Base-by-base conservation (phyloP, 2,113 vertebrate species). In the Steatornis caripensis region DNA sequence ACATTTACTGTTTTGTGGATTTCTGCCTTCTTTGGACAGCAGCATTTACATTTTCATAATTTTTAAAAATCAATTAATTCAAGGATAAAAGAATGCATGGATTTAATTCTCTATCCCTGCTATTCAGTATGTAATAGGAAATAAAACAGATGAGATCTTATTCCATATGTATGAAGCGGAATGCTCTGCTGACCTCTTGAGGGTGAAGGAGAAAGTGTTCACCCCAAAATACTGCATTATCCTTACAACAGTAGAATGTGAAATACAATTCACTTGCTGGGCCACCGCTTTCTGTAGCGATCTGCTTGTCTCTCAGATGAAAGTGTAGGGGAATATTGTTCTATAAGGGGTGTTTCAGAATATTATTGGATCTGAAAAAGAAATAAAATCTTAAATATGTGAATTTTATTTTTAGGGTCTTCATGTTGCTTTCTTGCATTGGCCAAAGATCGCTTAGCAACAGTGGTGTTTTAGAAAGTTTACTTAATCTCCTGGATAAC, bases 371-470 rank as follows among this genome's bases (percentile, higher is more conserved):
- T 83, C 64, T 70, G 54, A 51, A 93, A 89, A 93, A 62, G 10
- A 89, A 80, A 87, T 69, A 37, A 81, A 61, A 34, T 71, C 39
- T 95, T 90, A 90, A 89, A 93, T 64, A 61, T 91, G 60, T 89
- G 27, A 53, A 89, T 96, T 96, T 95, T 93, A 24, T 93, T 97
- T 97, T 91, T 97, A 99, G 99, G 95, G 99, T 99, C 85, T 99
- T 99, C 96, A 99, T 99, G 99, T 98, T 99, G 72, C 98, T 99
- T 97, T 99, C 99, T 93, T 99, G 99, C 97, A 99, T 99, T 95
- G 99, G 99, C 96, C 99, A 99, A 97, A 98, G 99, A 98, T 99
- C 99, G 17, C 98, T 99, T 95, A 99, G 99, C 97, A 99, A 99
- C 98, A 99, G 99, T 85, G 99, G 99, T 30, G 99, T 99, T 77